Conservation (phyloP, 2,797 vertebrate species). For the Nasua narica region DNA sequence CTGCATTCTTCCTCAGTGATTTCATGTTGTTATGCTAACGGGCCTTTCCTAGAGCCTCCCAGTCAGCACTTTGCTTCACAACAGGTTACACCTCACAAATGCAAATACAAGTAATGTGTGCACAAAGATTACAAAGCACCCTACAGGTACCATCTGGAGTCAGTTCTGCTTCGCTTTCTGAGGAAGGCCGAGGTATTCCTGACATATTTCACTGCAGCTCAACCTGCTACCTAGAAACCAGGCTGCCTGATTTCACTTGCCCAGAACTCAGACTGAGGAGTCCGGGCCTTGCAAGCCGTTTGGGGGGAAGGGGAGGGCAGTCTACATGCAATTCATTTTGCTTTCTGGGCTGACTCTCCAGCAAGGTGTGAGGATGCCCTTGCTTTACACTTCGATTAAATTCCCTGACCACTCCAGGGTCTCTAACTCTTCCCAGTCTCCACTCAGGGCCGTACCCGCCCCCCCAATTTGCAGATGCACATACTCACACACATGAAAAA, state of each 20-base stretch:
- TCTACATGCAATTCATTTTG: not conserved
- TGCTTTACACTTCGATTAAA: slow-evolving; percentile 1
- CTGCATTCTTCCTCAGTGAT: not conserved
- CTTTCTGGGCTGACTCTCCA: not conserved
- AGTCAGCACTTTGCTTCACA: slow-evolving; percentile 40
- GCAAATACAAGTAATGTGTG: slow-evolving; percentile 63
- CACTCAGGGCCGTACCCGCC: not conserved
- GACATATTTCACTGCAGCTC: slow-evolving; percentile 44
- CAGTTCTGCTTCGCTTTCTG: slow-evolving; percentile 58
- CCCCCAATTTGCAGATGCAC: not conserved
- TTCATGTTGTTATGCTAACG: slow-evolving; percentile 26
- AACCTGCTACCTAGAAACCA: slow-evolving; percentile 60
- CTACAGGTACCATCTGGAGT: slow-evolving; percentile 72
- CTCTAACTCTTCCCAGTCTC: not conserved
- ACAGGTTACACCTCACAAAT: slow-evolving; percentile 64
- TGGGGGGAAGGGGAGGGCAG: not conserved
- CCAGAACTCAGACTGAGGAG: slow-evolving; percentile 37
- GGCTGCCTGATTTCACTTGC: slow-evolving; percentile 33
- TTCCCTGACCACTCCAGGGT: not conserved
- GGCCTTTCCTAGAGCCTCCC: slow-evolving; percentile 48
- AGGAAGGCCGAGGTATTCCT: slow-evolving; percentile 49
- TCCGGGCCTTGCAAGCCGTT: not conserved
- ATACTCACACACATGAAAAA: not conserved
- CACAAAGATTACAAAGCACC: slow-evolving; percentile 58
- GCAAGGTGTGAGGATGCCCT: not conserved